These are phyloP conservation scores for Microplitis manilae DNA, from an alignment of 2,888 invertebrate genomes.

Conservation along the genomic window DNA sequence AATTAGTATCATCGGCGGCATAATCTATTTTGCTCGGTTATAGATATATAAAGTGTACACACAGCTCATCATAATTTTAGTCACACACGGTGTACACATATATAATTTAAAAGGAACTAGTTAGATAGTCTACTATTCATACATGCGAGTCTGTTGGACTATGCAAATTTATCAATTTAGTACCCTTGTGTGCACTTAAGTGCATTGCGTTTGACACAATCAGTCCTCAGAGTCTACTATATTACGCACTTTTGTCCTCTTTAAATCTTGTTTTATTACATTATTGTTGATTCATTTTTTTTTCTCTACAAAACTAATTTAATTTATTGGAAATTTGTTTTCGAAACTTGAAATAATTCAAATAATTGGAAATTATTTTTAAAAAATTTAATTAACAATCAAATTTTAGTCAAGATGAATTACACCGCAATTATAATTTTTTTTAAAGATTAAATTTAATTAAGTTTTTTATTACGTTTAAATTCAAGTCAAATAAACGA, in stretches of 20 bases:
- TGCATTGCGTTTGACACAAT: slow-evolving; percentile 42
- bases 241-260: slow-evolving; percentile 36
- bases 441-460: no score
- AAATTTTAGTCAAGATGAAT: no score
- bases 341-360: no score
- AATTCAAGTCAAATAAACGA: neutral
- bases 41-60: slow-evolving; percentile 35
- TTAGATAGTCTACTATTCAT: neutral
- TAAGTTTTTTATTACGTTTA: no score
- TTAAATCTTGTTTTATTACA: neutral
- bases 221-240: slow-evolving; percentile 24
- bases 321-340: neutral
- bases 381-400: no score
- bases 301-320: neutral
- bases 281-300: neutral
- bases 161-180: slow-evolving; percentile 70
- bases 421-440: no score
- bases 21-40: neutral
- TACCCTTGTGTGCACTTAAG: slow-evolving; percentile 48
- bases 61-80: slow-evolving; percentile 24
- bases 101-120: neutral
- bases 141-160: slow-evolving; percentile 49
- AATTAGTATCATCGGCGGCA: neutral
- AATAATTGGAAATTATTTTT: no score
- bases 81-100: neutral